Percentiles rank a stretch among this genome's conserved stretches.
These are phyloP conservation scores for Palloptera scutellata DNA, from an alignment of 2,888 invertebrate genomes.

Conservation along the genomic window DNA sequence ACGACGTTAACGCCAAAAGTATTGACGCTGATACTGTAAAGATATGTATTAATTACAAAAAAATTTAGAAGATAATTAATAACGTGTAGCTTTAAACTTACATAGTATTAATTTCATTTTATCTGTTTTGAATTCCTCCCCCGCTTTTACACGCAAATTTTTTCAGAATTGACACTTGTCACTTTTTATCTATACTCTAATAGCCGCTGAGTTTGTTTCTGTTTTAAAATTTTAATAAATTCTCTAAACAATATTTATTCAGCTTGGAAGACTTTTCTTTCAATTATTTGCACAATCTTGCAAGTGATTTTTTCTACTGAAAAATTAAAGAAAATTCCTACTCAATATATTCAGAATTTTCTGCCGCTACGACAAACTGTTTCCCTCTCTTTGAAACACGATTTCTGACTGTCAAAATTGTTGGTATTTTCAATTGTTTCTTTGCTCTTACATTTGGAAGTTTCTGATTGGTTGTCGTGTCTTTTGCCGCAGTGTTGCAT, in stretches of 20 bases:
- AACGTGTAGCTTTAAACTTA: constrained; percentile 17
- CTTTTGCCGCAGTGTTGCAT: constrained; percentile 3
- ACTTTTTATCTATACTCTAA: too few species aligned
- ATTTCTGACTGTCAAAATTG: neutral
- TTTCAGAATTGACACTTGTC: constrained; percentile 9
- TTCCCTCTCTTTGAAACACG: neutral
- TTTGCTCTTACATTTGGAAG: constrained; percentile 38
- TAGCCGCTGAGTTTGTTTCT: too few species aligned
- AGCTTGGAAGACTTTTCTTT: constrained; percentile 32
- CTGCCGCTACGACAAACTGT: neutral
- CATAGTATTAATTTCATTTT: constrained; percentile 29
- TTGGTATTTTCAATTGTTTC: constrained; percentile 13
- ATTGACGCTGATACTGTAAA: constrained; percentile 15
- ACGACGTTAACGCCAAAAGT: constrained; percentile 11
- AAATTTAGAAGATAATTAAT: neutral
- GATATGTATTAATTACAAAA: constrained; percentile 6
- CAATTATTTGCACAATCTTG: neutral
- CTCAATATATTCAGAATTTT: constrained; percentile 1
- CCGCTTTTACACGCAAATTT: constrained; percentile 9
- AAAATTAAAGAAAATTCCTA: constrained; percentile 1
- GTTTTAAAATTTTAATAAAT: too few species aligned
- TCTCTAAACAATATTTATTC: neutral
- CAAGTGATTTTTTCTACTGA: neutral
- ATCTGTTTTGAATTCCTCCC: neutral
- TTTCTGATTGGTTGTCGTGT: constrained; percentile 45